A percentile compares a stretch with the other conserved stretches of the same genome.
Conservation (phyloP, 2,797 vertebrate genomes). For the Columba guinea region DNA sequence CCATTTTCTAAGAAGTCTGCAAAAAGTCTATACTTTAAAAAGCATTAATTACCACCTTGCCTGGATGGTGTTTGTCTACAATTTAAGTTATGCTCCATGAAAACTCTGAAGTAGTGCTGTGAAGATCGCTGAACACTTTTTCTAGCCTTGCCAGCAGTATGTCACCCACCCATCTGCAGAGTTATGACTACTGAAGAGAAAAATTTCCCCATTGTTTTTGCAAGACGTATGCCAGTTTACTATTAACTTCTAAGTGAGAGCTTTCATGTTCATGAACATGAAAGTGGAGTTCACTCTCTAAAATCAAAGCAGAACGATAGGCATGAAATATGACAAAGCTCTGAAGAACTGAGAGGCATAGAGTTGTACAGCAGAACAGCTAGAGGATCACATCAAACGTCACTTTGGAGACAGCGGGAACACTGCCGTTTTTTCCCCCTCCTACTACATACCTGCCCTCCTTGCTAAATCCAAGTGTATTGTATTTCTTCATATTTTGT, state of each 20-base stretch:
- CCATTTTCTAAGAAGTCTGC: background rate
- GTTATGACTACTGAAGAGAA: background rate
- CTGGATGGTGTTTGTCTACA: background rate
- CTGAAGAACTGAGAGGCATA: background rate
- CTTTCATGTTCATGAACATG: background rate
- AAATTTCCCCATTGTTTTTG: background rate
- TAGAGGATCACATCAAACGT: background rate
- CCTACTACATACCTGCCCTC: background rate
- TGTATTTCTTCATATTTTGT: background rate
- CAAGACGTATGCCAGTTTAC: background rate
- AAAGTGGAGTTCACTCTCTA: background rate
- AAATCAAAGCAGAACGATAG: background rate
- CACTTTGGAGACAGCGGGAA: background rate
- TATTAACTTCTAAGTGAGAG: background rate
- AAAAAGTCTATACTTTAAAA: background rate
- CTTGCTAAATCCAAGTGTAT: background rate
- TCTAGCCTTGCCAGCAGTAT: background rate
- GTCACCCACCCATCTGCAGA: background rate
- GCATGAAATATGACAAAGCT: background rate
- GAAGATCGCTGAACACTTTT: background rate
- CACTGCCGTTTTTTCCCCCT: background rate
- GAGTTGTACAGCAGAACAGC: background rate
- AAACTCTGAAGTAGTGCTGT: background rate
- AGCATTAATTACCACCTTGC: background rate
- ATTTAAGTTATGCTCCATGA: background rate